Percentiles rank a stretch among this genome's conserved stretches.
phyloP scores from a whole-genome alignment of 1,140 invertebrate species.

The Chionoecetes opilio region DNA sequence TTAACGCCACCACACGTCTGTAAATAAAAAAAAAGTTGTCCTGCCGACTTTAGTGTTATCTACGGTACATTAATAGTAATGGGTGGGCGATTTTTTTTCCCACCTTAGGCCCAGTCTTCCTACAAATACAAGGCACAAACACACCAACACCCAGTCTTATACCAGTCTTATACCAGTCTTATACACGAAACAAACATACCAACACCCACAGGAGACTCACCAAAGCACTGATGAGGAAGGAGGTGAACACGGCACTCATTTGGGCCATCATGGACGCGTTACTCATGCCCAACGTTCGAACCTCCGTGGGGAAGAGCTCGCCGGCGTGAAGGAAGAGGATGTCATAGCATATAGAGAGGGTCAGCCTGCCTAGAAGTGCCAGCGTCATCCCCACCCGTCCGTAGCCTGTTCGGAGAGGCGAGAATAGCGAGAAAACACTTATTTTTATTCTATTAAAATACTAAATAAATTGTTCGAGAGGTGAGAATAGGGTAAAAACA shows the following conservation, averaged over 20 bases:
- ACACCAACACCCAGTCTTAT: neutral
- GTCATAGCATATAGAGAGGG: slow-evolving; percentile 91
- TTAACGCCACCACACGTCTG: too few species aligned
- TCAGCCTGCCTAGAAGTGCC: slow-evolving; percentile 92
- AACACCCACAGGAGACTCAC: neutral
- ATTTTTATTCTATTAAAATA: neutral
- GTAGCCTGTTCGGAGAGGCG: too few species aligned
- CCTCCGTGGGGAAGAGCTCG: slow-evolving; percentile 93
- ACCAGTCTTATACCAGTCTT: neutral
- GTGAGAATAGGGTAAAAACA: neutral
- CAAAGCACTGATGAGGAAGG: slow-evolving; percentile 23
- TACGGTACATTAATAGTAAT: neutral
- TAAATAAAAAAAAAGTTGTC: too few species aligned
- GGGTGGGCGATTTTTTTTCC: neutral
- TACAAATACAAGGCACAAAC: neutral
- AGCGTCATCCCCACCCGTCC: slow-evolving; percentile 82
- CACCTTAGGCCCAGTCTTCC: neutral
- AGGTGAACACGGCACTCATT: neutral
- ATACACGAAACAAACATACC: neutral
- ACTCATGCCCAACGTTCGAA: slow-evolving; percentile 92
- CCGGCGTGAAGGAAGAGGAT: slow-evolving; percentile 92
- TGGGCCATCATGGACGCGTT: slow-evolving; percentile 81
- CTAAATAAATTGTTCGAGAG: neutral
- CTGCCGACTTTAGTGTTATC: neutral
- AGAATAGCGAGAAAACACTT: neutral